These are phyloP conservation scores for Ceratosolen fusciceps DNA, from an alignment of 1,140 invertebrate species.

Conservation along the genomic window DNA sequence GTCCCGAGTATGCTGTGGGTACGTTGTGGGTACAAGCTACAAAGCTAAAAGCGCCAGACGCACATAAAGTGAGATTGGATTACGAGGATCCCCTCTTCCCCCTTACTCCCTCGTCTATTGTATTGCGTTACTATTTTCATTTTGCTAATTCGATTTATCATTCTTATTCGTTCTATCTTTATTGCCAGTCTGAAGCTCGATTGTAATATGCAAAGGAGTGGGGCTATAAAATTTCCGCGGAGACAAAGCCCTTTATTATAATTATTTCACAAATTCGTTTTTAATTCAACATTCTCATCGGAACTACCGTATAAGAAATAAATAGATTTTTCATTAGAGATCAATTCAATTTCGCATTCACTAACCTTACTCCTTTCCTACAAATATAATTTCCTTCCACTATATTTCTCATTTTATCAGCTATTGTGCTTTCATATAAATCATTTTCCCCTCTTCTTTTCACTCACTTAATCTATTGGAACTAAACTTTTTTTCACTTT, in stretches of 20 bases:
- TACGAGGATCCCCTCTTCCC: neutral
- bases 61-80: neutral
- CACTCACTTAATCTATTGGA: too few relatives aligned
- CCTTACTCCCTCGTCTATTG: neutral
- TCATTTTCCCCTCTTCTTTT: too few relatives aligned
- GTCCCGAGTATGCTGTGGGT: too few relatives aligned
- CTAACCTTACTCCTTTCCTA: neutral
- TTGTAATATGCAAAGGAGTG: neutral
- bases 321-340: neutral
- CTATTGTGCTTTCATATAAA: neutral
- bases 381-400: neutral
- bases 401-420: neutral
- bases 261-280: neutral
- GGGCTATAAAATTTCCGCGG: neutral
- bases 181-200: neutral
- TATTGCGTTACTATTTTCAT: neutral
- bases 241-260: neutral
- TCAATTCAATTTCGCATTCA: neutral
- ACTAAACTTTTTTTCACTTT: too few relatives aligned
- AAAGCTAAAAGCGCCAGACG: neutral
- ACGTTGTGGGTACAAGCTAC: neutral
- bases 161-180: neutral
- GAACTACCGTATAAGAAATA: neutral
- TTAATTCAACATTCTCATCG: neutral
- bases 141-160: neutral